These are phyloP conservation scores for Cotesia typhae DNA, from an alignment of 1,140 invertebrate species.

Conservation along the genomic window DNA sequence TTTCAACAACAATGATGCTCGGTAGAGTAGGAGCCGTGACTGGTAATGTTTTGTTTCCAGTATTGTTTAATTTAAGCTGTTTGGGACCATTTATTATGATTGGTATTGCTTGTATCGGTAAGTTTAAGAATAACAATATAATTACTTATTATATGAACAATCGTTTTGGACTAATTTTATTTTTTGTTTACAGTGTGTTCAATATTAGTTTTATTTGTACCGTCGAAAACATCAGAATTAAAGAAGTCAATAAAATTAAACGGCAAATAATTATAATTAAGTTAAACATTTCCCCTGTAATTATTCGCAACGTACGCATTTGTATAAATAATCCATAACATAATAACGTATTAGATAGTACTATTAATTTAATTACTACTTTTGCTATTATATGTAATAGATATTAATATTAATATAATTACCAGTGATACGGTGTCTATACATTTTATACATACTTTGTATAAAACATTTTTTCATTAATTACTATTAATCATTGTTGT, in stretches of 20 bases:
- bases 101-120: slow-evolving; percentile 55
- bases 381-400: too few relatives aligned
- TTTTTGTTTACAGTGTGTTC: slow-evolving; percentile 45
- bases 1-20: slow-evolving; percentile 58
- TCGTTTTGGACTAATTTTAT: slow-evolving; percentile 2
- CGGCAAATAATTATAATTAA: too few relatives aligned
- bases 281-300: too few relatives aligned
- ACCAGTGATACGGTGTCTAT: too few relatives aligned
- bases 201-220: slow-evolving; percentile 45
- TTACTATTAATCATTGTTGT: too few relatives aligned
- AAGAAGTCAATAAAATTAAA: slow-evolving; percentile 19
- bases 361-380: too few relatives aligned
- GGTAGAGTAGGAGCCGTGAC: slow-evolving; percentile 60
- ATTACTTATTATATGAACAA: background rate
- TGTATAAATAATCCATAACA: too few relatives aligned
- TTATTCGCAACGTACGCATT: too few relatives aligned
- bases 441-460: too few relatives aligned
- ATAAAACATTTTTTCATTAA: too few relatives aligned
- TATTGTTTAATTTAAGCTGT: slow-evolving; percentile 56
- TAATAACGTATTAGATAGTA: too few relatives aligned
- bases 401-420: too few relatives aligned
- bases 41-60: slow-evolving; percentile 62
- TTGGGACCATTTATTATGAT: slow-evolving; percentile 59
- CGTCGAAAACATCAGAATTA: slow-evolving; percentile 28
- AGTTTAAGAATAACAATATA: slow-evolving; percentile 12